Percentiles rank a stretch among this genome's conserved stretches.
Conservation (phyloP, 2,113 vertebrate genomes). For the Megalops atlanticus region DNA sequence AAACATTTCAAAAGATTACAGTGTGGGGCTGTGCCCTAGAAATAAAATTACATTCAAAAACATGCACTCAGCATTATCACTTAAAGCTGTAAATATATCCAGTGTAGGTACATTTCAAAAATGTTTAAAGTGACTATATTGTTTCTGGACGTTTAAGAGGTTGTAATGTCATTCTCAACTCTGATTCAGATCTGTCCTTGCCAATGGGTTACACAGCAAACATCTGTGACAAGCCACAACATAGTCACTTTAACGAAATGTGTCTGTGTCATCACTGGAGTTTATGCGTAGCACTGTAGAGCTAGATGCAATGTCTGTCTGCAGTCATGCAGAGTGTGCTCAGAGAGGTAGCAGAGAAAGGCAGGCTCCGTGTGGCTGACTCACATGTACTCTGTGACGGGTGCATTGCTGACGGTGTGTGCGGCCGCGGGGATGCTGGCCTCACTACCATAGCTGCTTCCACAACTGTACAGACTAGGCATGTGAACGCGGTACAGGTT, state of each 20-base stretch:
- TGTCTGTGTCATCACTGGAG: not conserved
- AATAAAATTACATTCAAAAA: not conserved
- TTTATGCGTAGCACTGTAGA: not conserved
- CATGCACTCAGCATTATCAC: not conserved
- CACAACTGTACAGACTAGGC: slow-evolving; percentile 98
- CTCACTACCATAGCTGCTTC: slow-evolving; percentile 98
- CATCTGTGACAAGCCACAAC: not conserved
- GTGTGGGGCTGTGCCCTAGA: not conserved
- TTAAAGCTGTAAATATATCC: not conserved
- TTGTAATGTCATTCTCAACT: not conserved
- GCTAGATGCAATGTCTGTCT: not conserved
- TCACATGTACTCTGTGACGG: slow-evolving; percentile 98
- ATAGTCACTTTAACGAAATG: slow-evolving; percentile 5
- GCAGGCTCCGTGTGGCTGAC: slow-evolving; percentile 49
- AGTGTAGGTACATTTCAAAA: not conserved
- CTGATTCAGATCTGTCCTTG: not conserved
- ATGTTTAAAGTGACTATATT: not conserved
- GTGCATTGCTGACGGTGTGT: slow-evolving; percentile 97
- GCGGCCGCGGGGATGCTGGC: slow-evolving; percentile 93
- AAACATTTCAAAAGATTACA: not conserved
- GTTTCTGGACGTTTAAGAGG: not conserved
- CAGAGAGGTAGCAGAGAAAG: not conserved
- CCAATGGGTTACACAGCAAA: not conserved
- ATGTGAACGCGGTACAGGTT: slow-evolving; percentile 98
- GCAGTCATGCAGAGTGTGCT: slow-evolving; percentile 10